These are phyloP conservation scores for Pangasius sanitwongsei DNA, from an alignment of 2,797 vertebrate genomes.

Conservation along the genomic window DNA sequence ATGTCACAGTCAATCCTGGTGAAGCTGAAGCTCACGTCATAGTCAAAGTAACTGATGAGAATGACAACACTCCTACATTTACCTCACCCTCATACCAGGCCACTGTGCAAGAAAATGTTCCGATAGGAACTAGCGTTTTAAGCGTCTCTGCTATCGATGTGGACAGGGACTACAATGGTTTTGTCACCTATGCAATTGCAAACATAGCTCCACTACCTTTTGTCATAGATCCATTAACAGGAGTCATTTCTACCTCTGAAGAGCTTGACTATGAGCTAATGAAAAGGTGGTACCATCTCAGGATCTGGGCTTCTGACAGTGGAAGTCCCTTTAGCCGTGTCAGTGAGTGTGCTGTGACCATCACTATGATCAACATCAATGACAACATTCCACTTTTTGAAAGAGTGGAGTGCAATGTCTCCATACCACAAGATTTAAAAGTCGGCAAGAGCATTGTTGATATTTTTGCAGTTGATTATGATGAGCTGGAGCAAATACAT, in stretches of 20 bases:
- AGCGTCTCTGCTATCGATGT: constrained; percentile 82
- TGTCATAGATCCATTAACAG: constrained; percentile 85
- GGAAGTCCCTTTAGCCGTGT: constrained; percentile 88
- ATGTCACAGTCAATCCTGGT: constrained; percentile 76
- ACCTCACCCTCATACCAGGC: constrained; percentile 78
- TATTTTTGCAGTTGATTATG: constrained; percentile 89
- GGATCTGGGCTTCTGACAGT: constrained; percentile 91
- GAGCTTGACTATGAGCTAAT: constrained; percentile 93
- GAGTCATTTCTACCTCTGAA: constrained; percentile 84
- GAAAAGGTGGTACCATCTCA: constrained; percentile 87
- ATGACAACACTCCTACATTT: constrained; percentile 88
- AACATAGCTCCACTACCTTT: constrained; percentile 82
- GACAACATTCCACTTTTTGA: constrained; percentile 93
- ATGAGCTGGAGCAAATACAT: constrained; percentile 88
- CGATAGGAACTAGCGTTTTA: constrained; percentile 85
- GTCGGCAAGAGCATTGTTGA: constrained; percentile 76
- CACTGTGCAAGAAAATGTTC: constrained; percentile 85
- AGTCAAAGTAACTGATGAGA: constrained; percentile 86
- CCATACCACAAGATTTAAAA: constrained; percentile 78
- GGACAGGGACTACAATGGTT: constrained; percentile 84
- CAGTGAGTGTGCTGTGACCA: constrained; percentile 83
- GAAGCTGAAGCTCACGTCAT: constrained; percentile 76
- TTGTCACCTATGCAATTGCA: constrained; percentile 85
- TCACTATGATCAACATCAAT: constrained; percentile 90
- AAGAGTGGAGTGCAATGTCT: constrained; percentile 85